These are phyloP conservation scores for Alcis repandata DNA, from an alignment of 2,888 invertebrate genomes.

Conservation along the genomic window DNA sequence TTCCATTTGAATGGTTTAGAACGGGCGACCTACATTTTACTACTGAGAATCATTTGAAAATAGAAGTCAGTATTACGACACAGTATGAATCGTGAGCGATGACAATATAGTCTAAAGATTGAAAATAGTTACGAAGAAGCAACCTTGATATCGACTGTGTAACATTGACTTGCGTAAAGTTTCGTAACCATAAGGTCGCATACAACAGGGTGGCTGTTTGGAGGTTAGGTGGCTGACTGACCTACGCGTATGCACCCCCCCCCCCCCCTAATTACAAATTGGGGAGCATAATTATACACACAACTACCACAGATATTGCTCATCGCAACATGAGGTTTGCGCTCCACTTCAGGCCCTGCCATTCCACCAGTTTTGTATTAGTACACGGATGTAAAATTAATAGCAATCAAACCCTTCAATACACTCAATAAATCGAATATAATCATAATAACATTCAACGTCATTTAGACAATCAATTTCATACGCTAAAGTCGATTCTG, in stretches of 20 bases:
- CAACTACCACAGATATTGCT: too few species aligned
- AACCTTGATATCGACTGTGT: too few species aligned
- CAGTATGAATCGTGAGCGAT: not conserved
- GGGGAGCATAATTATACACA: too few species aligned
- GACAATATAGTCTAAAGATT: not conserved
- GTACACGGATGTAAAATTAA: not conserved
- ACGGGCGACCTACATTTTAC: not conserved
- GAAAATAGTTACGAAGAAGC: not conserved
- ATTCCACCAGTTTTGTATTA: not conserved
- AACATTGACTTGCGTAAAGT: too few species aligned
- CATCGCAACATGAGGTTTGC: not conserved
- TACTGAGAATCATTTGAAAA: not conserved
- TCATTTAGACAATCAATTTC: slow-evolving; percentile 37
- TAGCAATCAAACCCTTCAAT: slow-evolving; percentile 17
- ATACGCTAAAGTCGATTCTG: slow-evolving; percentile 13
- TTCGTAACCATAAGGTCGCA: too few species aligned
- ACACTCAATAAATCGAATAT: slow-evolving; percentile 44
- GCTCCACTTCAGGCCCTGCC: not conserved
- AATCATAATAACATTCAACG: slow-evolving; percentile 39
- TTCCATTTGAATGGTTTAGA: not conserved
- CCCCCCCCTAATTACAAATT: too few species aligned
- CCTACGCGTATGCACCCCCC: too few species aligned
- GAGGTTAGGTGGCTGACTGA: not conserved
- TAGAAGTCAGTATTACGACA: slow-evolving; percentile 10
- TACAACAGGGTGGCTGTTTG: not conserved